Conservation (phyloP, 2,113 vertebrate species). For the Sorex fumeus region DNA sequence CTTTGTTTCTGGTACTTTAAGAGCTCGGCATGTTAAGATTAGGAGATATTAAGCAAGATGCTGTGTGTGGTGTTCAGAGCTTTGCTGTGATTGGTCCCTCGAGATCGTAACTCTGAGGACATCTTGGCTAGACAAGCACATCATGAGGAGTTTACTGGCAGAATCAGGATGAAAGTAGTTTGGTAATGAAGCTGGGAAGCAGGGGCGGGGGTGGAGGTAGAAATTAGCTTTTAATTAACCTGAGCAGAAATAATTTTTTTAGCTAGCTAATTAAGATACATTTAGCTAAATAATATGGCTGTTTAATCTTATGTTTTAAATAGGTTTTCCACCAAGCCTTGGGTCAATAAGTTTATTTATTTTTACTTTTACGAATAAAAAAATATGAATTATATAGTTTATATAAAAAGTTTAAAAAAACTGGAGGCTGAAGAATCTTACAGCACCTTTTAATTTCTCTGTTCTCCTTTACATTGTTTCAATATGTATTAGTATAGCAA, state of each 20-base stretch:
- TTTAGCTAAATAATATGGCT: conserved; percentile 86
- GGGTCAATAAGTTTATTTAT: conserved; percentile 51
- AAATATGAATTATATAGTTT: conserved; percentile 12
- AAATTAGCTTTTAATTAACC: conserved; percentile 89
- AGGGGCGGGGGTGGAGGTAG: conserved; percentile 62
- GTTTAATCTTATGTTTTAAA: conserved; percentile 72
- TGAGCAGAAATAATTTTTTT: conserved; percentile 84
- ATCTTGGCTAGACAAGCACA: conserved; percentile 81
- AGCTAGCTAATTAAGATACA: conserved; percentile 86
- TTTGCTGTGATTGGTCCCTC: conserved; percentile 85
- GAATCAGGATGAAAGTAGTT: conserved; percentile 66
- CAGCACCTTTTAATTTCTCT: not conserved
- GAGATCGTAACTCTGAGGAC: conserved; percentile 82
- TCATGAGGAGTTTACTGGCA: conserved; percentile 72
- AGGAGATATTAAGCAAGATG: conserved; percentile 67
- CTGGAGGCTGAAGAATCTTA: not conserved
- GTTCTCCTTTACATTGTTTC: conserved; percentile 47
- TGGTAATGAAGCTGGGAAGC: conserved; percentile 78
- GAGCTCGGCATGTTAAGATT: conserved; percentile 65
- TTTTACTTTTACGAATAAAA: conserved; percentile 59
- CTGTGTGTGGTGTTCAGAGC: conserved; percentile 51
- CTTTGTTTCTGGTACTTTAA: conserved; percentile 72
- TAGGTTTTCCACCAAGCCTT: conserved; percentile 20
- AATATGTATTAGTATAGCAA: conserved; percentile 7
- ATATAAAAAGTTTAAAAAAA: conserved; percentile 8